phyloP scores from a whole-genome alignment of 2,797 vertebrate genomes.

The Picus viridis region DNA sequence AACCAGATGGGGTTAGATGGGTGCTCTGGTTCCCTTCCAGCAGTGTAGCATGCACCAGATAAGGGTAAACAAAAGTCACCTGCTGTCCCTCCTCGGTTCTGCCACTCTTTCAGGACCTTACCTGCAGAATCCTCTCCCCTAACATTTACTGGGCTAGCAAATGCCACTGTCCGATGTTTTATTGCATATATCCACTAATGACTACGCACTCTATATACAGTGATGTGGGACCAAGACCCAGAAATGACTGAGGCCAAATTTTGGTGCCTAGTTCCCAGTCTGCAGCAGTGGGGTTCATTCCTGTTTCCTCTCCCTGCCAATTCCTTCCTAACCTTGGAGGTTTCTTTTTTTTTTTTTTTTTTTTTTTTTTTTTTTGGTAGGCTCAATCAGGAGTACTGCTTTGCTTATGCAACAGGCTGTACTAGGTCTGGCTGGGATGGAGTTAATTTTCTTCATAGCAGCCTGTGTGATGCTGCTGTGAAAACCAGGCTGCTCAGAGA shows the following conservation, averaged over 20 bases:
- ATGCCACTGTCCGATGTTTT: not conserved
- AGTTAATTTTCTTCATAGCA: not conserved
- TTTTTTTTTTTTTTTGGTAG: not conserved
- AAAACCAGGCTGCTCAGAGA: not conserved
- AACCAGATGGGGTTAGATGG: not conserved
- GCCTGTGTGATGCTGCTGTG: not conserved
- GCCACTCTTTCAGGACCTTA: not conserved
- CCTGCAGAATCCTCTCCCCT: not conserved
- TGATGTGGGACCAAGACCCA: not conserved
- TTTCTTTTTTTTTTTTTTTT: not conserved
- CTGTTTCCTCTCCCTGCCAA: not conserved
- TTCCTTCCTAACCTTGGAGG: not conserved
- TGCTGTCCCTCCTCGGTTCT: not conserved
- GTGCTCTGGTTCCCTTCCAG: not conserved
- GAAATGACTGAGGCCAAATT: not conserved
- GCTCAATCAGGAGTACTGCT: not conserved
- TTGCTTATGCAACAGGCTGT: not conserved
- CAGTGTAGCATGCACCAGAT: not conserved
- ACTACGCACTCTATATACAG: not conserved
- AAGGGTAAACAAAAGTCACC: not conserved
- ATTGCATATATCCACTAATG: not conserved
- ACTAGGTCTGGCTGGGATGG: not conserved
- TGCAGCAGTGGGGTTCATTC: not conserved
- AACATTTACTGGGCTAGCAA: not conserved
- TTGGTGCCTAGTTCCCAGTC: not conserved